Evolutionary conservation across 1,140 invertebrate genomes (phyloP).

Genomic region (Caenorhabditis briggsae): DNA sequence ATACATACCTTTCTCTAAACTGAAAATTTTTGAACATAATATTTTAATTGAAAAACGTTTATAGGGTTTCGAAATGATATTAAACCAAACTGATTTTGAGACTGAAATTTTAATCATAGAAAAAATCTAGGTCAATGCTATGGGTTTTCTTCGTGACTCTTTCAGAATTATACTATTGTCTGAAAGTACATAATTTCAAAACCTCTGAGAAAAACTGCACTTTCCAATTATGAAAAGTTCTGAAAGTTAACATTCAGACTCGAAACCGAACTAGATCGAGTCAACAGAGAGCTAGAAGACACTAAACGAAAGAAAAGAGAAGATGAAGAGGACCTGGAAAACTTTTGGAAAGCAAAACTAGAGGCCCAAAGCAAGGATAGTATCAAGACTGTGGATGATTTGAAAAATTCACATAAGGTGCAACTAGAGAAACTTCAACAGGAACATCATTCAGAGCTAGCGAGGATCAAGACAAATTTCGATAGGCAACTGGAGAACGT

Average conservation of each 20-base stretch:
- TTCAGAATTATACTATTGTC: no score
- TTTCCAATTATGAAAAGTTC: background rate
- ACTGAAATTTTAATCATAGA: no score
- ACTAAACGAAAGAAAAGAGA: slow-evolving; percentile 52
- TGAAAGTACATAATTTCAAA: no score
- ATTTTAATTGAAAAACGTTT: no score
- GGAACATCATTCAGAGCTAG: slow-evolving; percentile 27
- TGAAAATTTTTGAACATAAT: no score
- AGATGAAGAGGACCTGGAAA: slow-evolving; percentile 60
- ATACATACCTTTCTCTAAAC: no score
- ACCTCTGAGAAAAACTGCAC: no score
- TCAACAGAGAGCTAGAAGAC: slow-evolving; percentile 59
- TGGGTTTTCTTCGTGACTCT: no score
- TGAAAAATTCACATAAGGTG: background rate
- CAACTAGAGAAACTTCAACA: slow-evolving; percentile 47
- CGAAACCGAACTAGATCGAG: slow-evolving; percentile 47
- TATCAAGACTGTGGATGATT: background rate
- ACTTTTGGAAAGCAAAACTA: slow-evolving; percentile 47
- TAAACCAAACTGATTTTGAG: no score
- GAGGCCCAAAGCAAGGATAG: background rate
- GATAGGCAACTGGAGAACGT: slow-evolving; percentile 51
- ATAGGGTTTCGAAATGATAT: no score
- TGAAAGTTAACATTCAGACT: slow-evolving; percentile 42
- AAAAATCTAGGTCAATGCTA: no score
- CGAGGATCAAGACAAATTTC: slow-evolving; percentile 47